These are phyloP conservation scores for Triplophysa siluroides DNA, from an alignment of 2,113 vertebrate genomes.

Conservation along the genomic window DNA sequence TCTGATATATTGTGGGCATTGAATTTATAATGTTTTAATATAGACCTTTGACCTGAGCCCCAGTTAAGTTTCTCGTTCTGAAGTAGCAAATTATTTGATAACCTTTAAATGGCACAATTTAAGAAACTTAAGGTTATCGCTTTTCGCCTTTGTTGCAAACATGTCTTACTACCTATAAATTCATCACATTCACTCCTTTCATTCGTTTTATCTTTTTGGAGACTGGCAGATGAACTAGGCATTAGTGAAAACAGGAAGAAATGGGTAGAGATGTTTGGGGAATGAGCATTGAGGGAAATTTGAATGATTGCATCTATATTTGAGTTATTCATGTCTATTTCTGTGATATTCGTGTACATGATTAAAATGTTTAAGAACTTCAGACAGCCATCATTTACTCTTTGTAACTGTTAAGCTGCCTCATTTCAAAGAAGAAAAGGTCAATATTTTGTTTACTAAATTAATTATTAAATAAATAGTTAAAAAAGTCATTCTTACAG, in stretches of 20 bases:
- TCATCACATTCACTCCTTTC: slow-evolving; percentile 30
- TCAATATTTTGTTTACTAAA: not conserved
- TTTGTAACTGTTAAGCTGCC: not conserved
- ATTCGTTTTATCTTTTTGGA: slow-evolving; percentile 28
- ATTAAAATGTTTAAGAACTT: slow-evolving; percentile 62
- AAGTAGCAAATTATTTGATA: slow-evolving; percentile 4
- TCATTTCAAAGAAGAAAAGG: not conserved
- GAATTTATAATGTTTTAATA: not conserved
- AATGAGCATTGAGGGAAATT: slow-evolving; percentile 69
- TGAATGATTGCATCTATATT: slow-evolving; percentile 75
- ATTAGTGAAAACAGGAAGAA: slow-evolving; percentile 64
- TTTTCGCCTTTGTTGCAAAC: not conserved
- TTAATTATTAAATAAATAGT: too few relatives aligned
- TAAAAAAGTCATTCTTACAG: too few relatives aligned
- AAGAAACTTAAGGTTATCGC: slow-evolving; percentile 7
- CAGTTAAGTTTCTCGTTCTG: not conserved
- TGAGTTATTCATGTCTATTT: slow-evolving; percentile 72
- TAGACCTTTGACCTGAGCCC: not conserved
- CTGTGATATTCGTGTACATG: slow-evolving; percentile 70
- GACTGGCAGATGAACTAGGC: slow-evolving; percentile 30
- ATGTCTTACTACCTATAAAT: slow-evolving; percentile 16
- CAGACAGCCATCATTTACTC: slow-evolving; percentile 53
- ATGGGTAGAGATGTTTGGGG: slow-evolving; percentile 61
- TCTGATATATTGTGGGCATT: not conserved
- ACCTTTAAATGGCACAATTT: slow-evolving; percentile 8